phyloP scores from a whole-genome alignment of 2,113 vertebrate genomes.

The Psettodes erumei region DNA sequence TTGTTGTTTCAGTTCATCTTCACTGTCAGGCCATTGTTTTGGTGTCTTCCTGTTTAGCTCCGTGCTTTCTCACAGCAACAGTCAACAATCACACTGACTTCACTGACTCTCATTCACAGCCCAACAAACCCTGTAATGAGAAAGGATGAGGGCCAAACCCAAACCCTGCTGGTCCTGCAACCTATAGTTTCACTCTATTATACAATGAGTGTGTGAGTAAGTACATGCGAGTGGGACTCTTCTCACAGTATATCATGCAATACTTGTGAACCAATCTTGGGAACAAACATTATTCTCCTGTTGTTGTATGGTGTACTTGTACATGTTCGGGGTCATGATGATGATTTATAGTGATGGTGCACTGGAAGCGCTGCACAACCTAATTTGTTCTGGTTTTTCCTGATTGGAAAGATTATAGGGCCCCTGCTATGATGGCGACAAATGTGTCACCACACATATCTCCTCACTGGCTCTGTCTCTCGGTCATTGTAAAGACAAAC shows the following conservation, averaged over 20 bases:
- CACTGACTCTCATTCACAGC: constrained; percentile 57
- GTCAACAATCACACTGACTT: constrained; percentile 44
- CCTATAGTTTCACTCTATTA: constrained; percentile 52
- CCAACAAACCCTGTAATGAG: constrained; percentile 51
- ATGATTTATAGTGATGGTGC: constrained; percentile 67
- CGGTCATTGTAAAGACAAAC: constrained; percentile 51
- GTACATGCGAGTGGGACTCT: constrained; percentile 58
- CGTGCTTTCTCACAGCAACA: constrained; percentile 40
- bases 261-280: constrained; percentile 59
- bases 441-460: constrained; percentile 71
- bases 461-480: constrained; percentile 45
- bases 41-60: not conserved
- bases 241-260: constrained; percentile 79
- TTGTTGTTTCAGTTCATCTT: constrained; percentile 2
- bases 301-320: constrained; percentile 47
- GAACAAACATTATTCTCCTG: constrained; percentile 74
- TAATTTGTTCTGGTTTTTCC: constrained; percentile 77
- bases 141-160: constrained; percentile 42
- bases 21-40: constrained; percentile 16
- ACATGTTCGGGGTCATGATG: constrained; percentile 31
- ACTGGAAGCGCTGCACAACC: constrained; percentile 57
- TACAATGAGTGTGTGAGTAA: constrained; percentile 69
- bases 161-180: constrained; percentile 46
- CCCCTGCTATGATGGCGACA: constrained; percentile 49
- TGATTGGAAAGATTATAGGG: constrained; percentile 78